Percentiles rank a stretch among this genome's conserved stretches.
These are phyloP conservation scores for Montipora efflorescens DNA, from an alignment of 64 coral and sea anemone genomes.

Conservation along the genomic window DNA sequence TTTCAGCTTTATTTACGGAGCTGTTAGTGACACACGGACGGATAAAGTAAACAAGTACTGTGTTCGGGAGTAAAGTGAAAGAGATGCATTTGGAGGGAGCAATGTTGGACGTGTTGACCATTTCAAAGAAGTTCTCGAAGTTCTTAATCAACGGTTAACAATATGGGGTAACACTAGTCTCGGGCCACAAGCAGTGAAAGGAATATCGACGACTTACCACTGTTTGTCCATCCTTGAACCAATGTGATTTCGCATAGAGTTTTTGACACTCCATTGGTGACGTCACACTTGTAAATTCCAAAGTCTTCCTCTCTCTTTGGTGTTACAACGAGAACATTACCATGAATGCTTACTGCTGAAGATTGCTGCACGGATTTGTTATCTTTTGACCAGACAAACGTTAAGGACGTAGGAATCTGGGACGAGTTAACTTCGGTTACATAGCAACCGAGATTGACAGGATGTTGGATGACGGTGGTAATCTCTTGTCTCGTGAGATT, in stretches of 20 bases:
- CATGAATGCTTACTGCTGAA: not conserved
- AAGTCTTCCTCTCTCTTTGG: not conserved
- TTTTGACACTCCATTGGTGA: slow-evolving; percentile 32
- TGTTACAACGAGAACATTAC: slow-evolving; percentile 25
- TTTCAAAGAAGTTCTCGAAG: too few relatives aligned
- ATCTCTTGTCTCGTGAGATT: slow-evolving; percentile 17
- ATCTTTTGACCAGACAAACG: slow-evolving; percentile 36
- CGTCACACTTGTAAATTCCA: slow-evolving; percentile 44
- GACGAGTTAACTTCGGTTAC: slow-evolving; percentile 5
- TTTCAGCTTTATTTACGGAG: too few relatives aligned
- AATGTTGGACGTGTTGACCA: too few relatives aligned
- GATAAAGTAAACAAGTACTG: too few relatives aligned
- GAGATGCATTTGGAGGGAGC: too few relatives aligned
- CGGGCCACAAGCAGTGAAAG: too few relatives aligned
- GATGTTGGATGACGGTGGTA: not conserved
- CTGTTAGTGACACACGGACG: too few relatives aligned
- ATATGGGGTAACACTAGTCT: too few relatives aligned
- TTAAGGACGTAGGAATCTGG: not conserved
- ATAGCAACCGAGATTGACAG: slow-evolving; percentile 60
- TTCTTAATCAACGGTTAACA: too few relatives aligned
- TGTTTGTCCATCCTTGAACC: slow-evolving; percentile 8
- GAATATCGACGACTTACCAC: not conserved
- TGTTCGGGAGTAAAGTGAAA: too few relatives aligned
- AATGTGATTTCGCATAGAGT: slow-evolving; percentile 11
- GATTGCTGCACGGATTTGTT: not conserved